These are phyloP conservation scores for Lycodopsis pacificus DNA, from an alignment of 2,797 vertebrate genomes.

Conservation along the genomic window DNA sequence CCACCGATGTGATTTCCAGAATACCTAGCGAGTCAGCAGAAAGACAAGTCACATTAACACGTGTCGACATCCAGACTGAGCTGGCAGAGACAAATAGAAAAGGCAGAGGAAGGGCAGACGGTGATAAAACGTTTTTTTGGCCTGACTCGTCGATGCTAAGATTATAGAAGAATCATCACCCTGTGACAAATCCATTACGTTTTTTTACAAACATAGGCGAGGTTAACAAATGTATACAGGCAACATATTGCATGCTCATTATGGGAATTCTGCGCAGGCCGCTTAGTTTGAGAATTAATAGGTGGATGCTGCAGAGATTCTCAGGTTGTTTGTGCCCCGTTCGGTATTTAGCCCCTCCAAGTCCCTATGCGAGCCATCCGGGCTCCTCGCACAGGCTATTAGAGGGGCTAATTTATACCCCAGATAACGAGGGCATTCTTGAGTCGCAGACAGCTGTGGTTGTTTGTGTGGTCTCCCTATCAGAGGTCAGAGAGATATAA, in stretches of 20 bases:
- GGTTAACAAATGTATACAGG: constrained; percentile 18
- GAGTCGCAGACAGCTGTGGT: constrained; percentile 66
- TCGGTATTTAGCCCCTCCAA: constrained; percentile 62
- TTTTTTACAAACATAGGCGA: constrained; percentile 4
- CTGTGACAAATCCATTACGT: constrained; percentile 10
- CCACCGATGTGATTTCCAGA: constrained; percentile 97
- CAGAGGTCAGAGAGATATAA: constrained; percentile 79
- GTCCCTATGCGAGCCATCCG: constrained; percentile 65
- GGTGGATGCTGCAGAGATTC: constrained; percentile 50
- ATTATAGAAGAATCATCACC: neutral
- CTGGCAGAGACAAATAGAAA: no score
- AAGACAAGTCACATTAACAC: constrained; percentile 1
- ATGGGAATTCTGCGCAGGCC: constrained; percentile 44
- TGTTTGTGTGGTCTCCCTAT: constrained; percentile 77
- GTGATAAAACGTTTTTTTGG: no score
- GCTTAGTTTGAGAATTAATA: constrained; percentile 61
- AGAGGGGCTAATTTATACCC: constrained; percentile 72
- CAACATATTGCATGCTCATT: constrained; percentile 19
- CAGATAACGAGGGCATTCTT: constrained; percentile 59
- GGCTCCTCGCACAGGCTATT: constrained; percentile 57
- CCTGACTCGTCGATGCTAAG: constrained; percentile 15
- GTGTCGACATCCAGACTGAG: constrained; percentile 12
- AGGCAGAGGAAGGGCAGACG: no score
- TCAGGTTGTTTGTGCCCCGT: constrained; percentile 68
- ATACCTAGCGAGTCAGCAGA: constrained; percentile 85